These are phyloP conservation scores for Belgica antarctica DNA, from an alignment of 2,888 invertebrate genomes.

Conservation along the genomic window DNA sequence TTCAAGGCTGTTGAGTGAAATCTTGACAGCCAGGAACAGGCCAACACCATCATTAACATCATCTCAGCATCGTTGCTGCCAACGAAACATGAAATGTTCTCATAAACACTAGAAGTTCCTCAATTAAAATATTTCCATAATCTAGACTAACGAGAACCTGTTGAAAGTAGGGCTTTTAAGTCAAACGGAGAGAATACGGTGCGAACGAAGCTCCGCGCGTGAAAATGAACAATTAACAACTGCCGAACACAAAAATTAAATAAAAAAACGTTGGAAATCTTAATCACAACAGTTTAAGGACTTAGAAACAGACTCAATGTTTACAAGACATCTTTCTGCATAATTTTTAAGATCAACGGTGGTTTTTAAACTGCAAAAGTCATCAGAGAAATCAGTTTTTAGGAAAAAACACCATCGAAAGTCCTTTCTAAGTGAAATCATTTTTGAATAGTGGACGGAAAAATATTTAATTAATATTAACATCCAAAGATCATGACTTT, in stretches of 20 bases:
- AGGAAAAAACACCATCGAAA: not conserved
- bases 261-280: not conserved
- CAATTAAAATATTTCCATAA: not conserved
- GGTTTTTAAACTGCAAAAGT: not conserved
- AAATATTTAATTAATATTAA: not conserved
- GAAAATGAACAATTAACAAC: too few relatives aligned
- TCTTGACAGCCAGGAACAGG: too few relatives aligned
- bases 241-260: not conserved
- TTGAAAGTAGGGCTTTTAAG: not conserved
- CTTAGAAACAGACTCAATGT: not conserved
- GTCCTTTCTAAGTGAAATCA: not conserved
- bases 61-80: too few relatives aligned
- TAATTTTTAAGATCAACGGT: not conserved
- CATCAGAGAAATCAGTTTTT: not conserved
- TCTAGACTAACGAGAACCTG: not conserved
- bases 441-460: not conserved
- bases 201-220: too few relatives aligned
- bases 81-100: too few relatives aligned
- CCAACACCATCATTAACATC: too few relatives aligned
- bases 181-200: not conserved
- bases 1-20: too few relatives aligned
- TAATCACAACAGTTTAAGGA: too few relatives aligned
- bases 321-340: not conserved
- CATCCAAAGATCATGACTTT: slow-evolving; percentile 25
- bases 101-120: too few relatives aligned